phyloP scores from a whole-genome alignment of 2,888 invertebrate genomes.

The Luperina nickerlii region DNA sequence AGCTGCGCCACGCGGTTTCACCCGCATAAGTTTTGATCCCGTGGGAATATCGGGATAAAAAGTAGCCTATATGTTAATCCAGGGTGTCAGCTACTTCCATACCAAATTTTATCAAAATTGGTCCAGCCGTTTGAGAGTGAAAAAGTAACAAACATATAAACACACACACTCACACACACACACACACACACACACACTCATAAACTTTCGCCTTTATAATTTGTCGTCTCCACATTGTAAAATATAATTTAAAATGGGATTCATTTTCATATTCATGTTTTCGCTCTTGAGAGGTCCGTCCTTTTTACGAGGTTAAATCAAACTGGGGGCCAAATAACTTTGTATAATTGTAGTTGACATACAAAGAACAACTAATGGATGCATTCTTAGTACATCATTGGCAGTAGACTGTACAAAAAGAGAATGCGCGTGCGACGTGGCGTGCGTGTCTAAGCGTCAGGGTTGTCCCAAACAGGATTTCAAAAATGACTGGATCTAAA shows the following conservation, averaged over 20 bases:
- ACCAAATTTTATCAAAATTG: too few relatives aligned
- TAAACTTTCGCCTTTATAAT: too few relatives aligned
- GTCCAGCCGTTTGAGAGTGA: too few relatives aligned
- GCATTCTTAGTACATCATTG: constrained; percentile 80
- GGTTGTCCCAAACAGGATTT: constrained; percentile 23
- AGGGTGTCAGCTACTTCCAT: too few relatives aligned
- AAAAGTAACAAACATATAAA: too few relatives aligned
- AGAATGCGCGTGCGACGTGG: constrained; percentile 81
- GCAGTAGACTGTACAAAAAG: constrained; percentile 79
- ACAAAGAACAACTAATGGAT: constrained; percentile 72
- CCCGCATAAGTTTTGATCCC: too few relatives aligned
- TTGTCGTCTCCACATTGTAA: background rate
- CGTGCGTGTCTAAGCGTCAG: constrained; percentile 68
- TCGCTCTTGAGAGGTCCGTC: background rate
- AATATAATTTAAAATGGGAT: background rate
- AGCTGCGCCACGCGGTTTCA: too few relatives aligned
- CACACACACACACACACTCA: too few relatives aligned
- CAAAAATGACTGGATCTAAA: too few relatives aligned
- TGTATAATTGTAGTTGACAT: constrained; percentile 69
- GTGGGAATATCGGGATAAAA: too few relatives aligned
- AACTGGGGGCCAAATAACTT: constrained; percentile 57
- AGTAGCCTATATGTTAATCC: too few relatives aligned
- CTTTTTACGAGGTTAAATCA: constrained; percentile 42
- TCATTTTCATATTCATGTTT: background rate
- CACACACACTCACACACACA: too few relatives aligned